Conservation (phyloP, 1,140 invertebrate genomes). For the Palaemon carinicauda region DNA sequence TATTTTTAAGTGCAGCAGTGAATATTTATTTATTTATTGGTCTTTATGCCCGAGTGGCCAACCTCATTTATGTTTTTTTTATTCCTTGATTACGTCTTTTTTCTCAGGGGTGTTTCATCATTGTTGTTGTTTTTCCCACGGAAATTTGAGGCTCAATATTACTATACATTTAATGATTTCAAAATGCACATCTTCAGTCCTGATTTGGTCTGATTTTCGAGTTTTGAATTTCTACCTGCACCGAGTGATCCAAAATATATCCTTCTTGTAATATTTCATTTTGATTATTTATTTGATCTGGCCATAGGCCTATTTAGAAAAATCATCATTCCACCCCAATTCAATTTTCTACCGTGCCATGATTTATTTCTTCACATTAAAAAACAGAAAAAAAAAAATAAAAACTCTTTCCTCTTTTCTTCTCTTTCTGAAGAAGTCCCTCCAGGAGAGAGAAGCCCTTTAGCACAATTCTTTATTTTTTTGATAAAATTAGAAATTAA, state of each 20-base stretch:
- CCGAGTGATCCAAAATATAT: background rate
- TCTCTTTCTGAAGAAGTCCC: too few relatives aligned
- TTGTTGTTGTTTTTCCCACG: background rate
- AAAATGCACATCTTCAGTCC: background rate
- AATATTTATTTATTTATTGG: conserved; percentile 37
- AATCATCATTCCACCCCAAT: too few relatives aligned
- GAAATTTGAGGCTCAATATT: background rate
- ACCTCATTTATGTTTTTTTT: background rate
- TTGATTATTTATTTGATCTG: too few relatives aligned
- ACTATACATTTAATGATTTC: background rate
- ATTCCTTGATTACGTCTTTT: background rate
- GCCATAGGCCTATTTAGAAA: too few relatives aligned
- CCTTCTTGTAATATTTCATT: background rate
- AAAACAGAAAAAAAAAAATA: too few relatives aligned
- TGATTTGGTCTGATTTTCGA: background rate
- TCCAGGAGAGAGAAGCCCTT: too few relatives aligned
- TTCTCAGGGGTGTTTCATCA: background rate
- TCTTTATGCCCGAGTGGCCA: conserved; percentile 43
- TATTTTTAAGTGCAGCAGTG: conserved; percentile 23
- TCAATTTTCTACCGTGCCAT: too few relatives aligned
- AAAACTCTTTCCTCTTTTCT: too few relatives aligned
- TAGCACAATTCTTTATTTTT: too few relatives aligned
- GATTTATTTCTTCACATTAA: too few relatives aligned
- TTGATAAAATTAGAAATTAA: background rate
- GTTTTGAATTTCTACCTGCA: too few relatives aligned